A percentile compares a stretch with the other conserved stretches of the same genome.
phyloP scores from a whole-genome alignment of 1,140 invertebrate species.

The Carposina sasakii region DNA sequence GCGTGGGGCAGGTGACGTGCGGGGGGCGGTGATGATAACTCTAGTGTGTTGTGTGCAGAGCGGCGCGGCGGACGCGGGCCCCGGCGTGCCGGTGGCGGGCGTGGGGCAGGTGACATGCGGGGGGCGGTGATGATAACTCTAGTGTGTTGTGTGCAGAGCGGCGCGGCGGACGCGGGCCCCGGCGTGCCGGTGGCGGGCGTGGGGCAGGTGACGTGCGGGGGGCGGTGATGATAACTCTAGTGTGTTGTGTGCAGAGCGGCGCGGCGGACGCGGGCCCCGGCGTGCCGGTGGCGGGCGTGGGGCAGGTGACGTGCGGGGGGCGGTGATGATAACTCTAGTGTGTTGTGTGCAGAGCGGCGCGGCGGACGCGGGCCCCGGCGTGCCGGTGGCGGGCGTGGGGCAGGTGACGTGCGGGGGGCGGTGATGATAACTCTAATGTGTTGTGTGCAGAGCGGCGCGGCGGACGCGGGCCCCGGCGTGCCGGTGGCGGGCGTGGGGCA shows the following conservation, averaged over 20 bases:
- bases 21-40: no score
- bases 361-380: constrained; percentile 12
- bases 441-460: not conserved
- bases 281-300: constrained; percentile 76
- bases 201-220: constrained; percentile 77
- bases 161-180: constrained; percentile 5
- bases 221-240: no score
- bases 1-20: no score
- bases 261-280: constrained; percentile 11
- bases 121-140: no score
- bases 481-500: constrained; percentile 78
- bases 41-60: no score
- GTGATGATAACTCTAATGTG: no score
- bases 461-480: constrained; percentile 20
- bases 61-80: no score
- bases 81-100: no score
- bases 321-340: no score
- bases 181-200: constrained; percentile 75
- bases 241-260: not conserved
- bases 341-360: not conserved
- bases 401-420: no score
- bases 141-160: not conserved
- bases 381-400: constrained; percentile 77
- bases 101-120: no score
- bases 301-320: no score